Conservation (phyloP, 2,888 invertebrate genomes). For the Drosophila prostipennis region DNA sequence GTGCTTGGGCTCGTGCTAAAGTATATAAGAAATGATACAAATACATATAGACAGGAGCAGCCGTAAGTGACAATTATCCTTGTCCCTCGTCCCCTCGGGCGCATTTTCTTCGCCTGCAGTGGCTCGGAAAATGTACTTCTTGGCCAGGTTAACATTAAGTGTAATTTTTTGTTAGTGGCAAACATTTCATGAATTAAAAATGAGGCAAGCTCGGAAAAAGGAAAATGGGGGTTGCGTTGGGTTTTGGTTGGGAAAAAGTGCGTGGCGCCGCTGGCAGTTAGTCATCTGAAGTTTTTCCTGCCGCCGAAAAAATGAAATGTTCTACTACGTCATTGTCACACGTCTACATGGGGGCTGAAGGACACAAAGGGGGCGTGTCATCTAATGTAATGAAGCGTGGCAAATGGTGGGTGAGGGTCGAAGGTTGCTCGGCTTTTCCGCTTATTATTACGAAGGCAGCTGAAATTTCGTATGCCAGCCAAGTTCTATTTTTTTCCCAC, state of each 20-base stretch:
- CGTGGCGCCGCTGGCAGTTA: conserved; percentile 73
- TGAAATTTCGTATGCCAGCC: conserved; percentile 56
- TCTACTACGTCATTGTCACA: conserved; percentile 76
- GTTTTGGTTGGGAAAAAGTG: conserved; percentile 49
- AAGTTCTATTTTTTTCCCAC: conserved; percentile 14
- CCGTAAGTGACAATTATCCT: conserved; percentile 75
- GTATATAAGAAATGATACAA: conserved; percentile 33
- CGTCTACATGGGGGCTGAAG: conserved; percentile 46
- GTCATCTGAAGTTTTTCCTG: conserved; percentile 59
- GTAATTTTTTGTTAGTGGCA: conserved; percentile 75
- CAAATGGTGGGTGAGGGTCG: conserved; percentile 5
- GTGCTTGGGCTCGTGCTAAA: conserved; percentile 7
- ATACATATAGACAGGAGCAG: conserved; percentile 22
- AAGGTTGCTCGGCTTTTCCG: conserved; percentile 24
- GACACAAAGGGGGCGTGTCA: conserved; percentile 61
- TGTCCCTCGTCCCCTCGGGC: conserved; percentile 7
- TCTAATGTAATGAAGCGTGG: conserved; percentile 74
- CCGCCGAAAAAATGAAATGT: conserved; percentile 63
- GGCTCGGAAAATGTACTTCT: conserved; percentile 43
- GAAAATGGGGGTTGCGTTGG: not conserved
- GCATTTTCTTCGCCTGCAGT: conserved; percentile 6
- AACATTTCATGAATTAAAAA: conserved; percentile 78
- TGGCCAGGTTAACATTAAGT: conserved; percentile 68
- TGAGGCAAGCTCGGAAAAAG: conserved; percentile 44
- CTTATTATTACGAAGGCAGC: conserved; percentile 24